Percentiles rank a stretch among this genome's conserved stretches.
Evolutionary conservation across 2,797 vertebrate species (phyloP).

Genomic region (Simalia tracyae): DNA sequence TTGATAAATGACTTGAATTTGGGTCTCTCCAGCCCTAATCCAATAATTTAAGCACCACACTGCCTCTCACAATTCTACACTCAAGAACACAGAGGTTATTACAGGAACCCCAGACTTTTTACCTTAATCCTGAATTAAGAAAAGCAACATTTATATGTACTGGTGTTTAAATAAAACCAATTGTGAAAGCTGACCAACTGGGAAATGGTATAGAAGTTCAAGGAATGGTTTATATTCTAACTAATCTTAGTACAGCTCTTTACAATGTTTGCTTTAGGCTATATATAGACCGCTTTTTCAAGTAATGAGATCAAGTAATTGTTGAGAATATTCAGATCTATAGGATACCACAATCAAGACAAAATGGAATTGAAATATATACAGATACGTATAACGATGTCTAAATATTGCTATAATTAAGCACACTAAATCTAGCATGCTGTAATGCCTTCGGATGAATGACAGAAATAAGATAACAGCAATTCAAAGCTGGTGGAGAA

Average conservation of each 20-base stretch:
- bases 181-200: not conserved
- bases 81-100: not conserved
- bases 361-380: not conserved
- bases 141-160: not conserved
- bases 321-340: not conserved
- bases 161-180: constrained; percentile 8
- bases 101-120: not conserved
- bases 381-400: not conserved
- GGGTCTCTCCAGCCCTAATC: not conserved
- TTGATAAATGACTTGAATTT: not conserved
- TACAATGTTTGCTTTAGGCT: not conserved
- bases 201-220: not conserved
- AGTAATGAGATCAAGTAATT: not conserved
- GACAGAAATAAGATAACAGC: not conserved
- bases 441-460: not conserved
- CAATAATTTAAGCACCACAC: not conserved
- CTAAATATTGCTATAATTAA: not conserved
- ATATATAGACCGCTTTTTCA: not conserved
- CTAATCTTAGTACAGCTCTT: not conserved
- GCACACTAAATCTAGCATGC: not conserved
- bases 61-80: not conserved
- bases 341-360: not conserved
- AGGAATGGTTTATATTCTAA: not conserved
- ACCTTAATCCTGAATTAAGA: constrained; percentile 5
- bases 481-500: not conserved